Base-by-base conservation (phyloP, 92 coral and sea anemone genomes). In the Heliopora coerulea region DNA sequence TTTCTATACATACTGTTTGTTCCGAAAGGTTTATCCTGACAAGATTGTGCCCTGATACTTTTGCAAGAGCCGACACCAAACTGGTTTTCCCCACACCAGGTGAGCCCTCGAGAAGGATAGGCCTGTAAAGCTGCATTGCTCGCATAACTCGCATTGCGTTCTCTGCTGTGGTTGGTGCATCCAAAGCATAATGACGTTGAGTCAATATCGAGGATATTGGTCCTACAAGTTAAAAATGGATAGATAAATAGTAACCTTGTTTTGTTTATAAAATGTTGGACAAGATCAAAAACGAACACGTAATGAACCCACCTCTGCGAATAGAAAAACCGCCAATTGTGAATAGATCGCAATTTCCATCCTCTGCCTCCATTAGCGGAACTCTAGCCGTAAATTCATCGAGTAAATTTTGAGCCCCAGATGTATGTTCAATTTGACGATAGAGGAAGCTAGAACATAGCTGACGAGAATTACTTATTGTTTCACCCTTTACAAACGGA, bases 1-100 rank as follows among this genome's bases (percentile, higher is more conserved):
- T n/a, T n/a, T n/a, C n/a, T n/a, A n/a, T n/a, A 81, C 97, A 57
- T 76, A 93, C 98, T 54, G 98, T 93, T 78, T 93, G 98, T 40
- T 93, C 98, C 0, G 98, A 93, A 12, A 93, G 83, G 86, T 93
- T 93, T 11, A 93, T 93, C 62, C 98, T 85, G 18, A 86, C 85
- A 3, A 93, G 88, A 24, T 84, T 89, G 69, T 93, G 86, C 14
- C 98, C 98, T 18, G 96, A 89, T 1, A 89, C 98, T 80, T 87
- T 93, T 33, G 98, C 98, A 35, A 93, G 80, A 31, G 98, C 98
- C 42, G 85, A 68, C 44, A 95, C 99, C 33, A 95, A 79, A 73
- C 99, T 95, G 42, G 96, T 95, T 76, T 95, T 95, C 8, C 99
- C 99, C 25, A 95, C 99, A 64, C 99, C 99, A 8, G 99, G 99